A percentile compares a stretch with the other conserved stretches of the same genome.
Conservation (phyloP, 2,797 vertebrate species). For the Micropoecilia bifurca region DNA sequence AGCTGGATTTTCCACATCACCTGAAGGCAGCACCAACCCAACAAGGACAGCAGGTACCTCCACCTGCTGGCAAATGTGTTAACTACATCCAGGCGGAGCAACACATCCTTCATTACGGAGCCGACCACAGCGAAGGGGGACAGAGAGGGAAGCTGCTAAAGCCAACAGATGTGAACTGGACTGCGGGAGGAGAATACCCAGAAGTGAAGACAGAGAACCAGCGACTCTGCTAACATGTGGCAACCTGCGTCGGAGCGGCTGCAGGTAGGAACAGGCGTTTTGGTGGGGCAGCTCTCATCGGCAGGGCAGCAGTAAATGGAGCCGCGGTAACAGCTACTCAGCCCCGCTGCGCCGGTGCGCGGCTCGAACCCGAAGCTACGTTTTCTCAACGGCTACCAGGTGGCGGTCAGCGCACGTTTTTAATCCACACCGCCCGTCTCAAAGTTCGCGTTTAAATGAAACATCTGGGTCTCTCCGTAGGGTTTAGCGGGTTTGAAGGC, state of each 20-base stretch:
- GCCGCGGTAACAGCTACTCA: constrained; percentile 10
- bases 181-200: constrained; percentile 66
- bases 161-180: constrained; percentile 83
- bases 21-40: constrained; percentile 46
- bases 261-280: constrained; percentile 85
- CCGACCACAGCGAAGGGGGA: constrained; percentile 62
- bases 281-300: constrained; percentile 8
- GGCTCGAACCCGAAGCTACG: not conserved
- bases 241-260: constrained; percentile 95
- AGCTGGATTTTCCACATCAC: constrained; percentile 12
- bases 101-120: constrained; percentile 69
- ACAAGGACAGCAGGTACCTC: constrained; percentile 23
- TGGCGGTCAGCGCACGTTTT: not conserved
- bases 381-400: not conserved
- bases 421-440: not conserved
- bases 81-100: constrained; percentile 84
- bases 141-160: constrained; percentile 64
- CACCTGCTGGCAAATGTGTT: constrained; percentile 63
- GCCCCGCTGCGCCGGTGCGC: constrained; percentile 31
- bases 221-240: constrained; percentile 87
- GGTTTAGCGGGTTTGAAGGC: constrained; percentile 16
- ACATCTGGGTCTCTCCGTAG: not conserved
- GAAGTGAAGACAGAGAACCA: constrained; percentile 66
- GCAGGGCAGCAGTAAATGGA: constrained; percentile 22
- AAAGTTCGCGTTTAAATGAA: not conserved